Evolutionary conservation across 2,888 invertebrate species (phyloP), one percentile per base, ranked within the genome.

Genomic region (Polietes domitor): DNA sequence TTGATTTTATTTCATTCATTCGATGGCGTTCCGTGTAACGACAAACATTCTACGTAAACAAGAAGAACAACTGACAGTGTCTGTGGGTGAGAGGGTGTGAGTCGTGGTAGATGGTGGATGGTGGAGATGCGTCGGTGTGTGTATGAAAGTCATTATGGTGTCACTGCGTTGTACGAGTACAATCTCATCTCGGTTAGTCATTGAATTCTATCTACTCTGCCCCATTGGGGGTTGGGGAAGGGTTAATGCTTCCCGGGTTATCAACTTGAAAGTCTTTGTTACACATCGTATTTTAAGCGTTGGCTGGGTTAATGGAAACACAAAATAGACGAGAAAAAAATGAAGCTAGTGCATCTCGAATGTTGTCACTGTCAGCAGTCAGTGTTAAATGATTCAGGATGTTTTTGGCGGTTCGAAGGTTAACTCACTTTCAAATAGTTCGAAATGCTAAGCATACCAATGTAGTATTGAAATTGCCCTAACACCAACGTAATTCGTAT

Each of bases 231-330:
- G 41, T 76, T 68, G 65, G 43, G 12, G 68, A 63, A 68, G 24
- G 63, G 63, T 71, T 73, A 9, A 37, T 19, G 26, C 15, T 70
- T 75, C 47, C 21, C 37, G 63, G 55, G 63, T 55, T 75, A 43
- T 58, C 24, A 75, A 55, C 32, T 63, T 21, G n/a, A 68, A 65
- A 5, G 43, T 28, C 61, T 21, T 12, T 63, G 70, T 71, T 77
- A 43, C 4, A 41, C 43, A 72, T 19, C 26, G 26, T 37, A 21
- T 65, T 26, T 53, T 53, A 37, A 65, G 76, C 72, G 53, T 53
- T 55, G 37, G n/a, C 28, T 70, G 9, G 26, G 63, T 71, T 47
- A 72, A 72, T 58, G 24, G 19, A 72, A 61, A 41, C 17, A 71
- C 47, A n/a, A 15, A 47, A 47, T 7, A n/a, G n/a, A n/a, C 26